These are phyloP conservation scores for Aphodius granarius DNA, from an alignment of 2,888 invertebrate genomes.

Conservation along the genomic window DNA sequence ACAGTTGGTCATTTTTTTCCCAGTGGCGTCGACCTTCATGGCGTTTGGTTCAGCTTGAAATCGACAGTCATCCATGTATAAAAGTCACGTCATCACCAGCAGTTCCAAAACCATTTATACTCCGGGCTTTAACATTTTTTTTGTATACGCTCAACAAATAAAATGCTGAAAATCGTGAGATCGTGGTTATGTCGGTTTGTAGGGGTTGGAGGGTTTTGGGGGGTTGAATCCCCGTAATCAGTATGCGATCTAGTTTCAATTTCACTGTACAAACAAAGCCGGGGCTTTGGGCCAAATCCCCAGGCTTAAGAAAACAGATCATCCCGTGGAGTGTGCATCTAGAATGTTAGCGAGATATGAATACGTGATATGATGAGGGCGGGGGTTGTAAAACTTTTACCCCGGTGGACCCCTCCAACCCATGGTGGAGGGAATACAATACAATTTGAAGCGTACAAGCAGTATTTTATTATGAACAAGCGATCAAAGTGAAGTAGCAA, in stretches of 20 bases:
- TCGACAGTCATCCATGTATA: not conserved
- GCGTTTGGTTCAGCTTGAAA: not conserved
- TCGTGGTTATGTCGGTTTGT: not conserved
- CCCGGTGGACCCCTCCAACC: too few species aligned
- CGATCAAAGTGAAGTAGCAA: too few species aligned
- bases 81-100: not conserved
- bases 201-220: not conserved
- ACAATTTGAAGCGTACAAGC: too few species aligned
- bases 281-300: slow-evolving; percentile 44
- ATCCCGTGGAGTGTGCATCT: slow-evolving; percentile 44
- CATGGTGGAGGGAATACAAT: not conserved
- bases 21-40: not conserved
- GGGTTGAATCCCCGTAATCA: slow-evolving; percentile 31
- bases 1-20: not conserved
- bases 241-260: slow-evolving; percentile 46
- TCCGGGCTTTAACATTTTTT: too few species aligned
- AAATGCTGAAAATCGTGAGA: not conserved
- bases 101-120: not conserved
- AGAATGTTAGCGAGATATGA: not conserved
- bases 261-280: slow-evolving; percentile 49
- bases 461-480: too few species aligned
- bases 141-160: not conserved
- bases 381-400: not conserved
- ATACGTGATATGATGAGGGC: not conserved
- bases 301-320: slow-evolving; percentile 51